Conservation (phyloP, 2,797 vertebrate genomes). For the Aeoliscus strigatus region DNA sequence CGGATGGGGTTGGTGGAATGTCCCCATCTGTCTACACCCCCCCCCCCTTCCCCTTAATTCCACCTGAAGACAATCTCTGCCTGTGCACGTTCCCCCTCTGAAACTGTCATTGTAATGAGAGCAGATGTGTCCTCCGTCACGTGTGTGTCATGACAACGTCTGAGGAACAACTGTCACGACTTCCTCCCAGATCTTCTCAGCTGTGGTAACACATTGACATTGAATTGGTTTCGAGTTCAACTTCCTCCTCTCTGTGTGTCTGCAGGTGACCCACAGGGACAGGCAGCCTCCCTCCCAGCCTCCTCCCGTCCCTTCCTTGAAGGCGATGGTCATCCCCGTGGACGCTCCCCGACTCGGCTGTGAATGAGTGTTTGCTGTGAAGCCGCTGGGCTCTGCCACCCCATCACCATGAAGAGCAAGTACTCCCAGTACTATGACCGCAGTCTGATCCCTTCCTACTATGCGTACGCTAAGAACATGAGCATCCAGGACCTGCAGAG, state of each 20-base stretch:
- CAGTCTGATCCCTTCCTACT: conserved; percentile 78
- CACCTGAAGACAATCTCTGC: conserved; percentile 45
- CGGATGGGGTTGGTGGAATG: conserved; percentile 65
- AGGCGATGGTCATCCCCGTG: conserved; percentile 38
- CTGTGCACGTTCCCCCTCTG: background rate
- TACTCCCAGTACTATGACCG: conserved; percentile 85
- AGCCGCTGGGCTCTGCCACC: conserved; percentile 43
- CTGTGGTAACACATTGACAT: no score
- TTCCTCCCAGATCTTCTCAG: no score
- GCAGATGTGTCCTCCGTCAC: no score
- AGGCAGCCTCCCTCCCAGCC: conserved; percentile 38
- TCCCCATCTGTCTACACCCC: conserved; percentile 51
- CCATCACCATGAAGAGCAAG: conserved; percentile 77
- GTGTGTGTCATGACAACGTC: no score
- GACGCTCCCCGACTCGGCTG: conserved; percentile 40
- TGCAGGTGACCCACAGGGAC: conserved; percentile 75
- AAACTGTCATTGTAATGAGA: no score
- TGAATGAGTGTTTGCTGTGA: conserved; percentile 66
- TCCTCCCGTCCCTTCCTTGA: conserved; percentile 37
- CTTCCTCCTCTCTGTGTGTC: no score
- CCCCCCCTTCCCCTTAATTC: conserved; percentile 18
- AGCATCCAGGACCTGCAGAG: conserved; percentile 14
- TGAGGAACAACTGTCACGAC: no score
- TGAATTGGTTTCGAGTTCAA: no score
- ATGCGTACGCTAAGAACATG: conserved; percentile 79